Percentiles rank a stretch among this genome's conserved stretches.
Evolutionary conservation across 2,797 vertebrate species (phyloP).

Genomic region (Synaphobranchus kaupii): DNA sequence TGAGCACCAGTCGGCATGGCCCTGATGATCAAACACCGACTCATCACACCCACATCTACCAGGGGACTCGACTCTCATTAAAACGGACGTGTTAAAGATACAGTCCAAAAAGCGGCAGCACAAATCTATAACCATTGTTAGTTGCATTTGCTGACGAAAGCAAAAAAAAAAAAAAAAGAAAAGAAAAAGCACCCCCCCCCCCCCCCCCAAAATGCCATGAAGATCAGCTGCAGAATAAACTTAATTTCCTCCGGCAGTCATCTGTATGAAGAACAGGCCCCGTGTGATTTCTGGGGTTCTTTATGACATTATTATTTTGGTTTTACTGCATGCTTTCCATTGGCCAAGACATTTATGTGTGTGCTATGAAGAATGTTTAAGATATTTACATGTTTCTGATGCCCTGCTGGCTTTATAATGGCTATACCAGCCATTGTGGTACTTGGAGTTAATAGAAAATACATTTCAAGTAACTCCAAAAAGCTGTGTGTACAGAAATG

Average conservation of each 20-base stretch:
- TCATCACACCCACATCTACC: not conserved
- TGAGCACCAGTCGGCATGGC: not conserved
- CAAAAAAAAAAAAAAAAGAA: not conserved
- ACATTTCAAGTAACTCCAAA: not conserved
- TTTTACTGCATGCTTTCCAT: not conserved
- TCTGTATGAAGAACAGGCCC: not conserved
- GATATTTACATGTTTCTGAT: not conserved
- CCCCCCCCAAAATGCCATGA: not conserved
- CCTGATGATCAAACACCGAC: conserved; percentile 8
- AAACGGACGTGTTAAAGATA: not conserved
- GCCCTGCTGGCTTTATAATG: not conserved
- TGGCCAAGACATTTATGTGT: not conserved
- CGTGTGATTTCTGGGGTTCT: not conserved
- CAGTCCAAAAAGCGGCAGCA: not conserved
- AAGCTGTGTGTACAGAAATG: not conserved
- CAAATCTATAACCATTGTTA: conserved; percentile 12
- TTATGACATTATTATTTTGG: too few relatives aligned
- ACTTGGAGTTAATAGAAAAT: not conserved
- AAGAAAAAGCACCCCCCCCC: not conserved
- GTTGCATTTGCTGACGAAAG: not conserved
- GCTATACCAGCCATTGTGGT: not conserved
- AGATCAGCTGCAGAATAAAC: conserved; percentile 14
- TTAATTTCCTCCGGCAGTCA: not conserved
- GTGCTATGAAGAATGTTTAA: not conserved
- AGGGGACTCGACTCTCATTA: not conserved